Conservation (phyloP, 2,797 vertebrate species). For the Heteromormyrus szaboi region DNA sequence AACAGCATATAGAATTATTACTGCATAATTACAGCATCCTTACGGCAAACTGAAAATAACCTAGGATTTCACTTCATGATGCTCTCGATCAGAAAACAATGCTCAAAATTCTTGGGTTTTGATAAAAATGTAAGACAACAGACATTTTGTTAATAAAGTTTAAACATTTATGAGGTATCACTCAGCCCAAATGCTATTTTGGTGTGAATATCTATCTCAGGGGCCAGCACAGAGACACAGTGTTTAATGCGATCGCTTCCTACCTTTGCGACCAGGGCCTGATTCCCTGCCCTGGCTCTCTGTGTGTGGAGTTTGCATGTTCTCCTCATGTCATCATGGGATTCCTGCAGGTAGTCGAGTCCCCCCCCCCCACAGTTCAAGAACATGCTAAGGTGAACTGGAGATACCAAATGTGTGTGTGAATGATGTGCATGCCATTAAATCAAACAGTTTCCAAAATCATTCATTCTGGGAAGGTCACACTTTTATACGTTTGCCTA, state of each 20-base stretch:
- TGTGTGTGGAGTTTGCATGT: neutral
- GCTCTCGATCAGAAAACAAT: neutral
- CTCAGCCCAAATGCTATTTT: neutral
- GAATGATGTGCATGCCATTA: neutral
- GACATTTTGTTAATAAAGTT: neutral
- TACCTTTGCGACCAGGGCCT: neutral
- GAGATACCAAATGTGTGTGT: neutral
- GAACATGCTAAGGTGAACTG: neutral
- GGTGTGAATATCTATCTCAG: neutral
- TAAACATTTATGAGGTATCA: neutral
- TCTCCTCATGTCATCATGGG: neutral
- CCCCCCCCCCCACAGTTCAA: neutral
- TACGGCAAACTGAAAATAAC: neutral
- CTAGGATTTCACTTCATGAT: neutral
- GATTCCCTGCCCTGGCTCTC: neutral
- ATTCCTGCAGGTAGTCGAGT: neutral
- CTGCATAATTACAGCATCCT: neutral
- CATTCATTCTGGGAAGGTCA: neutral
- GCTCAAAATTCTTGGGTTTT: neutral
- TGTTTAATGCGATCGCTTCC: neutral
- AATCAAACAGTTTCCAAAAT: neutral
- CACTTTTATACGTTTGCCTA: neutral
- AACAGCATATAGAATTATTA: neutral
- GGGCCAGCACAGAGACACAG: neutral
- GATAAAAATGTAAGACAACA: neutral